Percentiles rank a stretch among this genome's conserved stretches.
Evolutionary conservation across 2,113 vertebrate species (phyloP).

Genomic region (Phalacrocorax brasilianus): DNA sequence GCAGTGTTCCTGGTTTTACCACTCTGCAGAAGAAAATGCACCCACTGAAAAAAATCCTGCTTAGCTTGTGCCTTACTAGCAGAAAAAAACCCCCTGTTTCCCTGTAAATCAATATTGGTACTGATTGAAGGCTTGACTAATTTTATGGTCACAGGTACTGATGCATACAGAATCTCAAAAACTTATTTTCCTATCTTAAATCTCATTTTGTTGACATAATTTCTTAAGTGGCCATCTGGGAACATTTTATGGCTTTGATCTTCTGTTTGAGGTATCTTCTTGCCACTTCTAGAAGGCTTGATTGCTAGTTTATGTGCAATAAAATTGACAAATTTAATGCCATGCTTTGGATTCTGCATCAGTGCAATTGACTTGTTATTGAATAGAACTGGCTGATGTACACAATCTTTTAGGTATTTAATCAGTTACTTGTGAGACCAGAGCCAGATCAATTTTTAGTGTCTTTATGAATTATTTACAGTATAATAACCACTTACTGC

Average conservation of each 20-base stretch:
- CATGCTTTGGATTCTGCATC: neutral
- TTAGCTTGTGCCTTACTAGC: neutral
- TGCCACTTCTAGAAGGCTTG: neutral
- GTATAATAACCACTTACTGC: neutral
- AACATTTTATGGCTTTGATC: neutral
- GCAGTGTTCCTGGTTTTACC: neutral
- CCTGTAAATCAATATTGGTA: neutral
- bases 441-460: slow-evolving; percentile 15
- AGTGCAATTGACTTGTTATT: neutral
- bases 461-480: neutral
- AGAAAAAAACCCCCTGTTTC: neutral
- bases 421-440: neutral
- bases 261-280: neutral
- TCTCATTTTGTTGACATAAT: neutral
- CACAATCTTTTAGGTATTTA: neutral
- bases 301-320: neutral
- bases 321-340: neutral
- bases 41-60: neutral
- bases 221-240: neutral
- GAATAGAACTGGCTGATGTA: neutral
- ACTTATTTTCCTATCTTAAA: neutral
- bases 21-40: neutral
- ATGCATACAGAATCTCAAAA: neutral
- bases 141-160: neutral
- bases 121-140: neutral